A percentile compares a stretch with the other conserved stretches of the same genome.
Conservation (phyloP, 1,140 invertebrate genomes). For the Caenorhabditis briggsae region DNA sequence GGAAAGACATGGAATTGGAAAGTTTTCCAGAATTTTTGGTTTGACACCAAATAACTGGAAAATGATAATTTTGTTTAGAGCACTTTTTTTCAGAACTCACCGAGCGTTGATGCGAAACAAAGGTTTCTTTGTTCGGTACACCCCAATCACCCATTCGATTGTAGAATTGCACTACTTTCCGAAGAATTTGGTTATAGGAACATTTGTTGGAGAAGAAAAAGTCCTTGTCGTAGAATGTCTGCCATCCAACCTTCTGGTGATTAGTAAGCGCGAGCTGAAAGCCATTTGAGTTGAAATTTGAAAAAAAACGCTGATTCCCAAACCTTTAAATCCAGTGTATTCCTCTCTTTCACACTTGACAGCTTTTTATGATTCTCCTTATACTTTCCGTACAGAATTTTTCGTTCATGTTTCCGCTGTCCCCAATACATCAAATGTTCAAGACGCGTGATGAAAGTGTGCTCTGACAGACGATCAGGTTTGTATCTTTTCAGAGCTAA, state of each 20-base stretch:
- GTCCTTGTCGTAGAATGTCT: constrained; percentile 35
- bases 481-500: not conserved
- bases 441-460: constrained; percentile 29
- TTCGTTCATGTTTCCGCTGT: not conserved
- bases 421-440: constrained; percentile 47
- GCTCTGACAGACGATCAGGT: not conserved
- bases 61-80: not conserved
- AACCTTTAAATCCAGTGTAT: constrained; percentile 28
- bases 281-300: not conserved
- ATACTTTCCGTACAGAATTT: constrained; percentile 10
- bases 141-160: not conserved
- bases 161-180: not conserved
- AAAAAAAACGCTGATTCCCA: too few species aligned
- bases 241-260: constrained; percentile 44
- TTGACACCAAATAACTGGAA: constrained; percentile 26
- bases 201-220: constrained; percentile 40
- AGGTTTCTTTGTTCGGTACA: not conserved
- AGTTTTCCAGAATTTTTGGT: not conserved
- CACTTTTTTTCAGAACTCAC: not conserved
- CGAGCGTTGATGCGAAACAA: not conserved
- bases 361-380: not conserved
- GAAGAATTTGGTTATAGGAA: constrained; percentile 35
- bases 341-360: constrained; percentile 3
- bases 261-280: constrained; percentile 20
- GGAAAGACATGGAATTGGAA: too few species aligned